Evolutionary conservation across 2,797 vertebrate species (phyloP), one percentile per base, ranked within the genome.

Genomic region (Anomalospiza imberbis): DNA sequence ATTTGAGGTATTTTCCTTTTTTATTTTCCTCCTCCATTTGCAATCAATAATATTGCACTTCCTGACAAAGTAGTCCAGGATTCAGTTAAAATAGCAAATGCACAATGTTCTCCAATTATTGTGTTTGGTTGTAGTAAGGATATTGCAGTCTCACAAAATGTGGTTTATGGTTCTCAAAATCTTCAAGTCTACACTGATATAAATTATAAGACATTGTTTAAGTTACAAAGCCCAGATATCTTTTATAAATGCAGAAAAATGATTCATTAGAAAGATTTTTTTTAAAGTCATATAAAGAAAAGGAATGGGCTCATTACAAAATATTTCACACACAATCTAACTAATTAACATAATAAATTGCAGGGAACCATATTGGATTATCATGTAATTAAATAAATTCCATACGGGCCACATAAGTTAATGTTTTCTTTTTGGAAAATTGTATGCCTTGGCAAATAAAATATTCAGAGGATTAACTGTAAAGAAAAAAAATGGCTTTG

Each of bases 341-440:
- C 78, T 91, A 85, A 95, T 95, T 95, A 95, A 90, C 74, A 72
- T 93, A 93, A 95, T 94, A 95, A 88, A 94, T 95, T 90, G 60
- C 29, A 72, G 47, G 65, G 63, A 94, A 82, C 50, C 71, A 60
- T 91, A 70, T 57, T 94, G 68, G 71, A 79, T 84, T 95, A 92
- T 50, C 51, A 57, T 78, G 55, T 51, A 74, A 93, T 92, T 77
- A 91, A 92, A 88, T 93, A 94, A 73, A 61, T 92, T 92, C 91
- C 62, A 74, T 74, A 73, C 0, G 6, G 74, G 60, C 86, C 81
- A 63, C 53, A 18, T 89, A 87, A 91, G 85, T 88, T 85, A 88
- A 91, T 86, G 77, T 95, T 91, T 95, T 93, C 72, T 70, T 94
- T 94, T 90, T 77, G 75, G 80, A 85, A 92, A 74, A 91, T 68